phyloP scores from a whole-genome alignment of 2,113 vertebrate genomes.

The Camarhynchus parvulus region DNA sequence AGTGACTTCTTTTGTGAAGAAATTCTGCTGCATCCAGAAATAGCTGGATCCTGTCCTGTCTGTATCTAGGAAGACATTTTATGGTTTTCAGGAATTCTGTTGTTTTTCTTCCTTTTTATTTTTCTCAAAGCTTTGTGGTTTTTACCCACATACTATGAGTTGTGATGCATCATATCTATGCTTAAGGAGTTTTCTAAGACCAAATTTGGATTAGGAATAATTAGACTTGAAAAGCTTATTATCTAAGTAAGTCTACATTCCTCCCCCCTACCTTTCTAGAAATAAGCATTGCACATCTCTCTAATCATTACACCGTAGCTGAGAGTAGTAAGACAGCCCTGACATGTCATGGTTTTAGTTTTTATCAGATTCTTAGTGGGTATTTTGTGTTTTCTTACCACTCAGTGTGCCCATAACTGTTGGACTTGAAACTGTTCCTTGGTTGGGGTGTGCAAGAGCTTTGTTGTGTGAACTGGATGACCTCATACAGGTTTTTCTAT shows the following conservation, averaged over 20 bases:
- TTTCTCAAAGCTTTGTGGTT: neutral
- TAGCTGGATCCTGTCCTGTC: neutral
- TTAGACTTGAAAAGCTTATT: neutral
- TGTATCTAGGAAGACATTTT: neutral
- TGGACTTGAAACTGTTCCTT: neutral
- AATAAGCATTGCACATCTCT: neutral
- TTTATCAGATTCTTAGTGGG: neutral
- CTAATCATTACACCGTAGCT: neutral
- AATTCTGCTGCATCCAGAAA: neutral
- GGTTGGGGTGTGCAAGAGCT: neutral
- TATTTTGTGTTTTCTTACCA: rapidly evolving
- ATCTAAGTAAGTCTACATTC: neutral
- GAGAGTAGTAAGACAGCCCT: neutral
- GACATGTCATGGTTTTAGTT: neutral
- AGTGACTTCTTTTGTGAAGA: neutral
- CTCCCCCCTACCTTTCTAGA: neutral
- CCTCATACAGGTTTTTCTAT: neutral
- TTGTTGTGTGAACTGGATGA: neutral
- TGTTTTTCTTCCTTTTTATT: neutral
- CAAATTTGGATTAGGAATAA: neutral
- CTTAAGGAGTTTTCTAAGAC: neutral
- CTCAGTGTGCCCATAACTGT: neutral
- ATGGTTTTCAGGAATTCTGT: neutral
- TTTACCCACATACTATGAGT: neutral
- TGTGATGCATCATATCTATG: neutral